Base-by-base conservation (phyloP, 2,113 vertebrate species). In the Ammospiza nelsoni region DNA sequence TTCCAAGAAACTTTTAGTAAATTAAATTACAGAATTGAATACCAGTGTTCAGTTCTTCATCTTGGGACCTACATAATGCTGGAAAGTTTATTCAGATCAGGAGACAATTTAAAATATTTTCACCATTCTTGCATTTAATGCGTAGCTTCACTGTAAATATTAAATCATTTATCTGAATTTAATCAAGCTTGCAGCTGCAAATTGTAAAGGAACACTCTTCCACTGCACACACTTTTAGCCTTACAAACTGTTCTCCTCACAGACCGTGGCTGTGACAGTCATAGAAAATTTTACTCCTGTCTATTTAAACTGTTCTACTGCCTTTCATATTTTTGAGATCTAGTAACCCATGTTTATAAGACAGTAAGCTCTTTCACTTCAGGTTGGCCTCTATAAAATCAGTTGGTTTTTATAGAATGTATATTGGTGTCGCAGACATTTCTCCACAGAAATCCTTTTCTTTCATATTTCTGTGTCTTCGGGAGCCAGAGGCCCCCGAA, bases 91-190 rank as follows among this genome's bases (percentile, higher is more conserved):
- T 90, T 95, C 86, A 68, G 22, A 59, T 72, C 65, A 78, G 48
- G 13, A 81, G 21, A 89, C 24, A 90, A 92, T 94, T 92, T 65
- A 31, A 75, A 92, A 84, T 89, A 68, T 81, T 87, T 89, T 59
- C 35, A 67, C 24, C 10, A 39, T 89, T 92, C 33, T 77, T 93
- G 15, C 27, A 81, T 69, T 90, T 83, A 31, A 37, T 73, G 14
- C 84, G 52, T 44, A 87, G 80, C 46, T 55, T 44, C 22, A 67
- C 19, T 1, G 0, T 55, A 90, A 93, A 78, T 93, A 94, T 87
- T 72, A 92, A 92, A 95, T n/a, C 0, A 77, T 83, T 92, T 84
- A 63, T 84, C 43, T 74, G 76, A 89, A 86, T 91, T 92, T 80
- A 69, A 74, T 74, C 52, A 92, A 78, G 25, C 33, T 78, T 81